Conservation (phyloP, 2,888 invertebrate species). For the Philereme transversata region DNA sequence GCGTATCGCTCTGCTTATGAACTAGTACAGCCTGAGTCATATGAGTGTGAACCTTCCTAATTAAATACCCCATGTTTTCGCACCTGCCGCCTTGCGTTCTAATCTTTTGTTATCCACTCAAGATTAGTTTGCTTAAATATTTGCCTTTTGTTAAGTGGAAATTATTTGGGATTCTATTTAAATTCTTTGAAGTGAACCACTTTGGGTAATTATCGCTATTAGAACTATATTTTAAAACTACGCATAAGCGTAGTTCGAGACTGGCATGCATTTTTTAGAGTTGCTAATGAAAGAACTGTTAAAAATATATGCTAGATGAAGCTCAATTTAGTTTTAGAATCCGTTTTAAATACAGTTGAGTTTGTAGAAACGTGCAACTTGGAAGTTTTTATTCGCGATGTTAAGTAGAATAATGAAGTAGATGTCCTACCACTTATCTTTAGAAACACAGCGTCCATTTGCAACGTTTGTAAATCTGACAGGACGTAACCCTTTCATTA, state of each 20-base stretch:
- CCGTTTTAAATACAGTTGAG: no score
- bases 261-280: no score
- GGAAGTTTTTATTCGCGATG: no score
- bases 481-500: conserved; percentile 5
- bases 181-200: no score
- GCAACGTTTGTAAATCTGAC: neutral
- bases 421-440: no score
- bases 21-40: conserved; percentile 2
- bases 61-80: conserved; percentile 39
- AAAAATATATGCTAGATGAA: no score
- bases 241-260: no score
- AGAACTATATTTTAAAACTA: no score
- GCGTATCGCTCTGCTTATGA: conserved; percentile 10
- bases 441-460: neutral
- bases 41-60: conserved; percentile 31
- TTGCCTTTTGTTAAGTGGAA: conserved; percentile 10
- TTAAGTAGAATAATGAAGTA: no score
- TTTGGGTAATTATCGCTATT: no score
- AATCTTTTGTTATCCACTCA: conserved; percentile 37
- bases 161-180: conserved; percentile 1
- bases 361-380: neutral
- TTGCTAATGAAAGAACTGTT: no score
- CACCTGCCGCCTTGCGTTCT: conserved; percentile 34
- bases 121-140: conserved; percentile 32
- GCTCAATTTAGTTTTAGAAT: no score